phyloP scores from a whole-genome alignment of 2,797 vertebrate species.

The Sebastes iracundus region DNA sequence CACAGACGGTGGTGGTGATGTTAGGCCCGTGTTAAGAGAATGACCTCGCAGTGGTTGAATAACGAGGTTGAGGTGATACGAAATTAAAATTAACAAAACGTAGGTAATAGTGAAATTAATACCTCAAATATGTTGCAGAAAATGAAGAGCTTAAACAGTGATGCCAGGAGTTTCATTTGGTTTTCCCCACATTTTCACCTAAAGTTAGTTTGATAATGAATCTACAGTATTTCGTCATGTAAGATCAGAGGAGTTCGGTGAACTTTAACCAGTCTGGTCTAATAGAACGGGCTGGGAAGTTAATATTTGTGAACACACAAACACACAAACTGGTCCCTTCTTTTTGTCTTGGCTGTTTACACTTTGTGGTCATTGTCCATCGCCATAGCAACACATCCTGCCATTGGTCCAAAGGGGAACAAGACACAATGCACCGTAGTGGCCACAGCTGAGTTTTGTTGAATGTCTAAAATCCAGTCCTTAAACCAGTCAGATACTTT shows the following conservation, averaged over 20 bases:
- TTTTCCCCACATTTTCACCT: not conserved
- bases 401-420: conserved; percentile 63
- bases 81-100: not conserved
- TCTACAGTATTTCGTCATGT: not conserved
- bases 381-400: conserved; percentile 81
- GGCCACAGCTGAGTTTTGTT: not conserved
- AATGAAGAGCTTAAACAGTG: not conserved
- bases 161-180: not conserved
- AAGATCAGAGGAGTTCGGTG: not conserved
- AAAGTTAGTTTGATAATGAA: not conserved
- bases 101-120: not conserved
- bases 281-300: conserved; percentile 34
- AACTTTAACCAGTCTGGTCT: conserved; percentile 46
- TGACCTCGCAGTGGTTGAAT: not conserved
- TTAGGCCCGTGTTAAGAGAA: not conserved
- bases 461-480: not conserved
- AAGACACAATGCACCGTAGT: conserved; percentile 37
- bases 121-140: not conserved
- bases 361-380: conserved; percentile 74
- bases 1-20: conserved; percentile 9
- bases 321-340: conserved; percentile 45
- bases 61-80: not conserved
- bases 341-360: conserved; percentile 75
- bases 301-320: conserved; percentile 61
- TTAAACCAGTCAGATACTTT: not conserved